Evolutionary conservation across 2,888 invertebrate genomes (phyloP).

Genomic region (Amblyjoppa proteus): DNA sequence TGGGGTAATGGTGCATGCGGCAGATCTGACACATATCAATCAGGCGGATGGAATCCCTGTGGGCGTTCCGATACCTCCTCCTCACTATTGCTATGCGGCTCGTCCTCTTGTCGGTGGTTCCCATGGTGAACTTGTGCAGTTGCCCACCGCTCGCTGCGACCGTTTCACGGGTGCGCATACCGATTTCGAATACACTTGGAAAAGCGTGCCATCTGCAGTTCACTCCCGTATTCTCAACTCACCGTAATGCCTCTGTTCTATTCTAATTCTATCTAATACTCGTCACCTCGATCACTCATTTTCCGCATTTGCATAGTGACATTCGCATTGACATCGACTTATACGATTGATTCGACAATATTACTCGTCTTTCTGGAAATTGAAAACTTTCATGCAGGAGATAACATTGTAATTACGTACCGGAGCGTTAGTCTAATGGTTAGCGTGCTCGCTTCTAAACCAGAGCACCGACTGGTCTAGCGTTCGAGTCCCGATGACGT

Average conservation of each 20-base stretch:
- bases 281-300: not conserved
- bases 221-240: slow-evolving; percentile 7
- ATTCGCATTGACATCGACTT: not conserved
- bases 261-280: slow-evolving; percentile 25
- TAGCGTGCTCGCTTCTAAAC: too few species aligned
- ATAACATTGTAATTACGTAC: not conserved
- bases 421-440: too few species aligned
- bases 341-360: not conserved
- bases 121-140: slow-evolving; percentile 17
- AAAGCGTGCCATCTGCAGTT: slow-evolving; percentile 14
- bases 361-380: not conserved
- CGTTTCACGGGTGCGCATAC: slow-evolving; percentile 25
- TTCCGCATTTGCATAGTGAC: not conserved
- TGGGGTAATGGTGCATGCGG: slow-evolving; percentile 74
- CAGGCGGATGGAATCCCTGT: slow-evolving; percentile 77
- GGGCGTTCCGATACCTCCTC: slow-evolving; percentile 48
- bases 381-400: not conserved
- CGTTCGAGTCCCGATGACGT: too few species aligned
- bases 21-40: slow-evolving; percentile 81
- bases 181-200: slow-evolving; percentile 40
- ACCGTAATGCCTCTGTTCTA: not conserved
- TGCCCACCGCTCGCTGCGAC: slow-evolving; percentile 38
- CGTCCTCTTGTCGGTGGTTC: slow-evolving; percentile 25
- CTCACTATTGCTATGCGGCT: slow-evolving; percentile 17
- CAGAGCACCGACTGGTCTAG: too few species aligned